A percentile compares a stretch with the other conserved stretches of the same genome.
These are phyloP conservation scores for Pseudorasbora parva DNA, from an alignment of 2,113 vertebrate genomes.

Conservation along the genomic window DNA sequence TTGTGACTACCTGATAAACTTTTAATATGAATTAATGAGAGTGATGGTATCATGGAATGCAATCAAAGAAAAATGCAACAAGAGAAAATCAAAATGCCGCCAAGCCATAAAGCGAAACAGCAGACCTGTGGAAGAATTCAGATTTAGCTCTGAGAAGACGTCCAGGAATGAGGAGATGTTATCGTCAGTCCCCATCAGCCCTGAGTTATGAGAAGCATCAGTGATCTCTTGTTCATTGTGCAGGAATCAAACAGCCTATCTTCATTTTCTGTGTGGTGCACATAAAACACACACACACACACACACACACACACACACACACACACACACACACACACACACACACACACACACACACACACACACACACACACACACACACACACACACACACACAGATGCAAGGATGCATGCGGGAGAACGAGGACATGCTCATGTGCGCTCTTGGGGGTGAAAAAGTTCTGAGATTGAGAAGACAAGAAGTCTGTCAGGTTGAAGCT, in stretches of 20 bases:
- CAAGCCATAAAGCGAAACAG: neutral
- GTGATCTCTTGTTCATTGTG: slow-evolving; percentile 66
- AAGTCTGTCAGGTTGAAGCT: slow-evolving; percentile 68
- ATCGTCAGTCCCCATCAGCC: slow-evolving; percentile 62
- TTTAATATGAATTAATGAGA: slow-evolving; percentile 7
- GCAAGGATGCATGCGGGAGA: slow-evolving; percentile 62
- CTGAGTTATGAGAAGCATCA: slow-evolving; percentile 67
- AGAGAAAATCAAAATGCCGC: neutral
- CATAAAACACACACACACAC: slow-evolving; percentile 40
- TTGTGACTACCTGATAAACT: neutral
- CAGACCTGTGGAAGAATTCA: slow-evolving; percentile 50
- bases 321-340: slow-evolving; percentile 50
- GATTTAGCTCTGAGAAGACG: slow-evolving; percentile 44
- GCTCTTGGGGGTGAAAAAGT: slow-evolving; percentile 57
- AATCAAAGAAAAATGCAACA: slow-evolving; percentile 32
- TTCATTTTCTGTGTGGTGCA: slow-evolving; percentile 53
- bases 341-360: slow-evolving; percentile 42
- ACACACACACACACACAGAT: slow-evolving; percentile 43
- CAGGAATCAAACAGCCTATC: slow-evolving; percentile 70
- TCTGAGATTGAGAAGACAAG: slow-evolving; percentile 60
- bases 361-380: slow-evolving; percentile 51
- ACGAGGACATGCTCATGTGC: slow-evolving; percentile 58
- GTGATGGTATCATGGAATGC: neutral
- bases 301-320: slow-evolving; percentile 48
- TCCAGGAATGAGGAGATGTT: slow-evolving; percentile 57